Base-by-base conservation (phyloP, 2,113 vertebrate genomes). In the Sclerurus mexicanus region DNA sequence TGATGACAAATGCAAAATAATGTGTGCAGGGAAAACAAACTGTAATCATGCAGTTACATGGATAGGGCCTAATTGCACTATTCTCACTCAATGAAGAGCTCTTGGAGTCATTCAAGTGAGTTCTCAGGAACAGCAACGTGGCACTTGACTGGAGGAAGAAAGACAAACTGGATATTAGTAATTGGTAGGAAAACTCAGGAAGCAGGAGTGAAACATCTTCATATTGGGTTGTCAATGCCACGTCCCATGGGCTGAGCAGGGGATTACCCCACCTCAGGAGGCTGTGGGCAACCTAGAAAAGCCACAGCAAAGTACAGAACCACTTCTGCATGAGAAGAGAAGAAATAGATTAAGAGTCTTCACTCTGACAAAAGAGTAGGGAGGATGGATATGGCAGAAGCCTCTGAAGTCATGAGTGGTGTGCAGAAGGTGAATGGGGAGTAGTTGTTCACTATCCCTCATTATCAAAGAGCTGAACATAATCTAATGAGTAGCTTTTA, bases 41-140 rank as follows among this genome's bases (percentile, higher is more conserved):
- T 79, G 58, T 92, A 94, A 89, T 95, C 89, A 86, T 86, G 59
- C 59, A 84, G 91, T 96, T 92, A 53, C 86, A 77, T 37, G 76
- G 68, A 89, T 92, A 49, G 87, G 73, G 73, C 35, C 52, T 96
- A 94, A 93, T 95, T 96, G 76, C 85, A 42, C 76, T 50, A 76
- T 92, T 92, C 80, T 66, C 91, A 74, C 69, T 78, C 64, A 84
- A 55, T 74, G 56, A 95, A 94, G 87, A 81, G 77, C 89, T 87
- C 87, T 93, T 72, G 89, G 79, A 92, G 74, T 47, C 1, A 0
- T 53, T 81, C 79, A 85, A 81, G 80, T 68, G 89, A 77, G 85
- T 87, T 87, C 93, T 93, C 56, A 82, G 78, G 42, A 90, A 28
- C 50, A 84, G 84, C 72, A 89, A 68, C 0, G 0, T 35, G 81